phyloP scores from a whole-genome alignment of 53 echinoderm and acorn worm genomes.

The Holothuria scabra region DNA sequence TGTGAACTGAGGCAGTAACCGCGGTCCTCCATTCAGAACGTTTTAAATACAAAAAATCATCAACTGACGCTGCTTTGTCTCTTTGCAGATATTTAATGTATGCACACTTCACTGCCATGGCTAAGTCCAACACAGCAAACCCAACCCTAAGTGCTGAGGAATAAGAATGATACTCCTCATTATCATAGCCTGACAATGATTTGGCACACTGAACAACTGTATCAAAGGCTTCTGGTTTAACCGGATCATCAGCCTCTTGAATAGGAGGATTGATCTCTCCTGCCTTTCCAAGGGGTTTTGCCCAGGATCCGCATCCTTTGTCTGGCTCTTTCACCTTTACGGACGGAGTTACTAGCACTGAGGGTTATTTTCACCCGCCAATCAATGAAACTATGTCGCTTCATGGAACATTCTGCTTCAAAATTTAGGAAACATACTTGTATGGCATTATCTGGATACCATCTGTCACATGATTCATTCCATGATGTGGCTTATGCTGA shows the following conservation, averaged over 20 bases:
- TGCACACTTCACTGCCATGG: slow-evolving; percentile 33
- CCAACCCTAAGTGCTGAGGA: slow-evolving; percentile 50
- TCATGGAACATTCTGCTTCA: slow-evolving; percentile 28
- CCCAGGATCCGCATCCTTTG: slow-evolving; percentile 45
- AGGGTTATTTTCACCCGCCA: slow-evolving; percentile 46
- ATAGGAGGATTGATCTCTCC: slow-evolving; percentile 21
- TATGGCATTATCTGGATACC: neutral
- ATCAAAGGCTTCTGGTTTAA: slow-evolving; percentile 32
- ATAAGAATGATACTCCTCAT: slow-evolving; percentile 20
- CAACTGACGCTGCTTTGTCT: slow-evolving; percentile 7
- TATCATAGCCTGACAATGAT: slow-evolving; percentile 47
- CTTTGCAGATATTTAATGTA: slow-evolving; percentile 26
- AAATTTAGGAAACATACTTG: neutral
- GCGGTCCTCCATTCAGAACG: slow-evolving; percentile 47
- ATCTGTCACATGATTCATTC: slow-evolving; percentile 29
- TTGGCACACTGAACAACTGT: slow-evolving; percentile 12
- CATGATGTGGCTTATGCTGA: neutral
- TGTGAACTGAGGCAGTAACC: slow-evolving; percentile 54
- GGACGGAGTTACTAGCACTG: slow-evolving; percentile 22
- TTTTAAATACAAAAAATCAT: slow-evolving; percentile 61
- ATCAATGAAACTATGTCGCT: slow-evolving; percentile 48
- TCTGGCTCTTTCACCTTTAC: slow-evolving; percentile 11
- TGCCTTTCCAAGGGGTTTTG: slow-evolving; percentile 32
- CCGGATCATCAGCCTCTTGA: slow-evolving; percentile 31
- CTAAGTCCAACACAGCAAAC: slow-evolving; percentile 52